Conservation (phyloP, 2,888 invertebrate genomes). For the Odiellus spinosus region DNA sequence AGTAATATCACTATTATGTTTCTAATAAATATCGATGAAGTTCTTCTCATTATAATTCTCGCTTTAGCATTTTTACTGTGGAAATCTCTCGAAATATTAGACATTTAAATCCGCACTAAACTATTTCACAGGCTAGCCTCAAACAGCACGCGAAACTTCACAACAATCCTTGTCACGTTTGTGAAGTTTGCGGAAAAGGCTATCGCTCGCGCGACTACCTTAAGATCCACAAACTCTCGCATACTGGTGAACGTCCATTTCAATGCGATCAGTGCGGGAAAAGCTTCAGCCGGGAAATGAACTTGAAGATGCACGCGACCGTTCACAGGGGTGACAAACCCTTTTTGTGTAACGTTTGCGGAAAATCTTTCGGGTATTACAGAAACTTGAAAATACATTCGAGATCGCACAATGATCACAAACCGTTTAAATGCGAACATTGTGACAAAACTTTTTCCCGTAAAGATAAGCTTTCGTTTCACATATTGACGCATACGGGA, state of each 20-base stretch:
- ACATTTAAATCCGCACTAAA: no score
- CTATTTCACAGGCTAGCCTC: no score
- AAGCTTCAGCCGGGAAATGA: background rate
- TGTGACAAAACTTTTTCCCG: slow-evolving; percentile 8
- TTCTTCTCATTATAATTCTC: no score
- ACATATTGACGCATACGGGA: slow-evolving; percentile 8
- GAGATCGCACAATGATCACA: slow-evolving; percentile 9
- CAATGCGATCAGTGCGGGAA: background rate
- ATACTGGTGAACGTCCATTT: background rate
- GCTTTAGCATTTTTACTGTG: no score
- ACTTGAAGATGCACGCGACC: background rate
- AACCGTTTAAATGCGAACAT: no score
- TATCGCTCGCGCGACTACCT: background rate
- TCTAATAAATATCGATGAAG: no score
- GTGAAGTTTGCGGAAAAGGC: background rate
- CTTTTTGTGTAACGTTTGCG: background rate
- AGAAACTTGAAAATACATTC: background rate
- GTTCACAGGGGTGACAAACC: background rate
- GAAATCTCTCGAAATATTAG: no score
- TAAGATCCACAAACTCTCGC: background rate
- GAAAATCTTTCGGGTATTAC: background rate
- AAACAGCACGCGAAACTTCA: background rate
- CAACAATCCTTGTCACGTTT: background rate
- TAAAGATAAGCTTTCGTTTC: slow-evolving; percentile 6
- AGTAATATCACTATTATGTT: no score